phyloP scores from a whole-genome alignment of 2,888 invertebrate species.

The Clivina fossor region DNA sequence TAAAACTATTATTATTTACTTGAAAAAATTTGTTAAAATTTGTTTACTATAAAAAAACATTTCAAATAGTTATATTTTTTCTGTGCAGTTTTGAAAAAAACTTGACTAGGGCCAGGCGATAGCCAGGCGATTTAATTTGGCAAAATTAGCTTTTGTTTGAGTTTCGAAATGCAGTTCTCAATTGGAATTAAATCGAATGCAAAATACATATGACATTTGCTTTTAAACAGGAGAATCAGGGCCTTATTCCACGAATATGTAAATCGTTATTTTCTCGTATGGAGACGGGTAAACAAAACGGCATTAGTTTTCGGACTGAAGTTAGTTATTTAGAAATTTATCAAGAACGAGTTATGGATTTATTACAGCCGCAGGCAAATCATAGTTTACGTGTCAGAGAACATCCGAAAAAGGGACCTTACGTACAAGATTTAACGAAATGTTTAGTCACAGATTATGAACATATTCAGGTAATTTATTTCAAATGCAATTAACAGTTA shows the following conservation, averaged over 20 bases:
- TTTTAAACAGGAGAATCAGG: conserved; percentile 68
- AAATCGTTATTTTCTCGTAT: conserved; percentile 80
- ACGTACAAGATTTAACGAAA: conserved; percentile 83
- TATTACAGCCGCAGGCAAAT: conserved; percentile 61
- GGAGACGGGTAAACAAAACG: conserved; percentile 77
- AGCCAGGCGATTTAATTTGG: no score
- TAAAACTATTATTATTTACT: no score
- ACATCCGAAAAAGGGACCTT: conserved; percentile 75
- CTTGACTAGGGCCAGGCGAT: no score
- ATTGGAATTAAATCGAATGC: no score
- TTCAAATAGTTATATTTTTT: no score
- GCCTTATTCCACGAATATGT: conserved; percentile 84
- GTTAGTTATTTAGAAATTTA: conserved; percentile 70
- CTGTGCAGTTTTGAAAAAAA: no score
- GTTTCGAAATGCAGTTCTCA: no score
- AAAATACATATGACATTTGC: conserved; percentile 13
- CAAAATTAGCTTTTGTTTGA: no score
- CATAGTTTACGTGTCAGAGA: conserved; percentile 66
- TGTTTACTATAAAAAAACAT: no score
- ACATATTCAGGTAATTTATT: conserved; percentile 78
- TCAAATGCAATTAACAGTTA: conserved; percentile 2
- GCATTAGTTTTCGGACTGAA: conserved; percentile 81
- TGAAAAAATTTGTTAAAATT: no score
- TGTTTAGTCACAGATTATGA: conserved; percentile 84
- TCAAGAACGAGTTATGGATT: conserved; percentile 70